Base-by-base conservation (phyloP, 2,888 invertebrate genomes). In the Parnassius mnemosyne region DNA sequence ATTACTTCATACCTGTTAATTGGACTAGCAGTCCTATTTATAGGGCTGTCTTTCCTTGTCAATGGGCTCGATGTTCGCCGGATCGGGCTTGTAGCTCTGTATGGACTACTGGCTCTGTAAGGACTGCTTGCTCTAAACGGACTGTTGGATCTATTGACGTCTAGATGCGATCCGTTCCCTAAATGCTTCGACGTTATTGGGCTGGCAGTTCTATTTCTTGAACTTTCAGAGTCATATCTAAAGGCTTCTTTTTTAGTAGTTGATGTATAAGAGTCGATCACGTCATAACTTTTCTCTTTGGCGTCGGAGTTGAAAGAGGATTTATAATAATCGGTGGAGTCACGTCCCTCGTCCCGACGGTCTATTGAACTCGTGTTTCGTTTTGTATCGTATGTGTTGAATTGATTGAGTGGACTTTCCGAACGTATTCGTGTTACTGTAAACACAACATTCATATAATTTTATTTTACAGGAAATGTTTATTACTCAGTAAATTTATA, bases 1-100 rank as follows among this genome's bases (percentile, higher is more conserved):
- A 12, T 51, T n/a, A 13, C 10, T 50, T 43, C 53, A 47, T 76
- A 90, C 91, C 90, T 89, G 80, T 89, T 89, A 78, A 89, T 89
- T 73, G 93, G 93, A 68, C 93, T 93, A 54, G 89, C 85, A 1
- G 89, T 92, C 59, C 93, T 90, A 67, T 93, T 92, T 70, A 92
- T 80, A 67, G 91, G 90, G 69, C 88, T 90, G 63, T 89, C 85
- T 71, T 85, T 91, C 68, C 92, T 92, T 59, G 91, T 81, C 65
- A 93, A 85, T 7, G 94, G 93, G 71, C 93, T 93, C 3, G 93
- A 78, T 2, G 83, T 92, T 74, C 84, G 92, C 71, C 76, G 93
- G 76, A 85, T 79, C 3, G 81, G 93, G 74, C 86, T 93, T 65
- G 85, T 89, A 72, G 76, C 85, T 78, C 69, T 84, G 77, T 63